Evolutionary conservation across 2,797 vertebrate species (phyloP), one percentile per base, ranked within the genome.

Genomic region (Sphaeramia orbicularis): DNA sequence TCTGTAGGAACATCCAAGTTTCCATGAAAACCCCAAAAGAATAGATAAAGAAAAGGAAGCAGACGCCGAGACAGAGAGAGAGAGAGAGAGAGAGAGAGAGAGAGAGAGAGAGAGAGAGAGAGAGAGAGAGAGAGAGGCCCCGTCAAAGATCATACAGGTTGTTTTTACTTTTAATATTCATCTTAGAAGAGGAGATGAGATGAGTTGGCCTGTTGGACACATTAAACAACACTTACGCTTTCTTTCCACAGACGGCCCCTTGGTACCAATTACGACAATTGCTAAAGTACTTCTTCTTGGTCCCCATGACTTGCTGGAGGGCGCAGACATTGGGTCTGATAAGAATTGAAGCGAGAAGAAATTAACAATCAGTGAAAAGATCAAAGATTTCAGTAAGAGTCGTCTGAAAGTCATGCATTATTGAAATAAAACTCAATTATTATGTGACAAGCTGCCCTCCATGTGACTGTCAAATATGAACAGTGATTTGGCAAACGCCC

Each of bases 261-360:
- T 95, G 95, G 89, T 99, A 96, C 98, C 97, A 99, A 79, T 98
- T 99, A 85, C 95, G 96, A 81, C 98, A 99, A 54, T 97, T 99
- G 85, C 97, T 99, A 85, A 98, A 99, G 83, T 99, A 99, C 86
- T 99, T 99, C 94, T 97, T 99, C 88, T 95, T 97, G 79, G 96
- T 98, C 76, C 98, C 98, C 89, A 95, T 85, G 80, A 99, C 95
- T 93, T 99, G 96, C 81, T 99, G 98, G 72, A 99, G 95, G 10
- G 98, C 96, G 32, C 98, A 99, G 65, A 98, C 95, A 42, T 99
- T 98, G 74, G 96, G 97, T 60, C 98, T 99, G 76, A 16, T 58
- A 55, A 80, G 47, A 55, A 47, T 35, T 73, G 49, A 70, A 35
- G 4, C 42, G 35, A 69, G 68, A 57, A 11, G n/a, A 32, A 8